phyloP scores from a whole-genome alignment of 2,888 invertebrate genomes.

The Mylabris sibirica region DNA sequence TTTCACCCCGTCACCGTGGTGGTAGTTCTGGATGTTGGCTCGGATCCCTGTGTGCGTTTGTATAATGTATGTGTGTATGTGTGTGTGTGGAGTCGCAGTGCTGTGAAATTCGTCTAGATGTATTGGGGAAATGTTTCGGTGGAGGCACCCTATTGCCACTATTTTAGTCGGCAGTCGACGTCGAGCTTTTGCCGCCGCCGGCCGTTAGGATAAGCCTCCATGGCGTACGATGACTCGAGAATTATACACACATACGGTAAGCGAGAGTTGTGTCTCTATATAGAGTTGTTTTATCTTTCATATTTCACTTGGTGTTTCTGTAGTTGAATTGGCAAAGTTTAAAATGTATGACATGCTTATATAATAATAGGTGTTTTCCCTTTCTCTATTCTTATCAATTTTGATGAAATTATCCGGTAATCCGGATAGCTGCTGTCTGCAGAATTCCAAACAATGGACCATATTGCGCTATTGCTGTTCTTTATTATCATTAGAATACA shows the following conservation, averaged over 20 bases:
- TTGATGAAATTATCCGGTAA: slow-evolving; percentile 8
- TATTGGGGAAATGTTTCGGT: slow-evolving; percentile 14
- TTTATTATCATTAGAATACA: not conserved
- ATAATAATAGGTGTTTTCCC: not conserved
- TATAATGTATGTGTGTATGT: no score
- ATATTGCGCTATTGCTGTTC: slow-evolving; percentile 10
- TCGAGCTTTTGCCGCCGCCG: slow-evolving; percentile 20
- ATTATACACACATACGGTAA: slow-evolving; percentile 56
- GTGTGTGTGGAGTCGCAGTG: slow-evolving; percentile 36
- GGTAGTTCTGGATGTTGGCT: slow-evolving; percentile 11
- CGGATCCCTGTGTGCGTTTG: not conserved
- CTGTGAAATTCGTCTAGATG: slow-evolving; percentile 39
- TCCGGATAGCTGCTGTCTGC: not conserved
- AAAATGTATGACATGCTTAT: not conserved
- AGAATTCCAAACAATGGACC: slow-evolving; percentile 4
- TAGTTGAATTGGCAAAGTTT: slow-evolving; percentile 38
- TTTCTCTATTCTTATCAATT: not conserved
- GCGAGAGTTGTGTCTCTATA: slow-evolving; percentile 31
- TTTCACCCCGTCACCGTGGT: slow-evolving; percentile 13
- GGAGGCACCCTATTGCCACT: not conserved
- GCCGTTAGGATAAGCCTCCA: slow-evolving; percentile 16
- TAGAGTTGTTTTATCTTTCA: slow-evolving; percentile 6
- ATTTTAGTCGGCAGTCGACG: slow-evolving; percentile 15
- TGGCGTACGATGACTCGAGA: slow-evolving; percentile 52
- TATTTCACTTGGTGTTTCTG: slow-evolving; percentile 12